Conservation (phyloP, 2,888 invertebrate genomes). For the Platypus cylindrus region DNA sequence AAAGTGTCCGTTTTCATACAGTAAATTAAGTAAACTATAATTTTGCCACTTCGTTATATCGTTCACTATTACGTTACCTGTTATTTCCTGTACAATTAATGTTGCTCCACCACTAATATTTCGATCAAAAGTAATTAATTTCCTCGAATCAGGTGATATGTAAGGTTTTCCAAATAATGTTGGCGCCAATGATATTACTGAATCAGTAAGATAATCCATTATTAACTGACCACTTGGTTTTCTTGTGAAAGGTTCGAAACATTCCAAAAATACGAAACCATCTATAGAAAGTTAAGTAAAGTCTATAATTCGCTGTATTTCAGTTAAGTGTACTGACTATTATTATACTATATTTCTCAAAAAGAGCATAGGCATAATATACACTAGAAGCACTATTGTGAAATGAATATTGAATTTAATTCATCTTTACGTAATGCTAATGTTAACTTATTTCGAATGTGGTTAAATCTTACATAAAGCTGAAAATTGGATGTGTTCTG, state of each 20-base stretch:
- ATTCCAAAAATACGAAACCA: constrained; percentile 58
- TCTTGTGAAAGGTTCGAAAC: constrained; percentile 51
- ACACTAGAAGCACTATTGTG: no score
- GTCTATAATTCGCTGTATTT: no score
- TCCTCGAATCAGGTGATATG: constrained; percentile 57
- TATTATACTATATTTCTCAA: no score
- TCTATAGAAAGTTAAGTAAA: constrained; percentile 42
- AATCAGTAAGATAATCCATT: constrained; percentile 60
- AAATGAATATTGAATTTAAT: no score
- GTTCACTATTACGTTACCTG: constrained; percentile 32
- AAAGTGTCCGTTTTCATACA: background rate
- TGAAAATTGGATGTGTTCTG: constrained; percentile 54
- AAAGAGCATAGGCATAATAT: no score
- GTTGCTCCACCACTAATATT: constrained; percentile 41
- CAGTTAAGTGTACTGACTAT: no score
- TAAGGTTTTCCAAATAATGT: constrained; percentile 51
- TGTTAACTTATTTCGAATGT: no score
- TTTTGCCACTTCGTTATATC: background rate
- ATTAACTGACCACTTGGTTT: constrained; percentile 53
- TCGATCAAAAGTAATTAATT: constrained; percentile 53
- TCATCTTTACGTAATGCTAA: no score
- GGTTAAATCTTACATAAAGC: constrained; percentile 62
- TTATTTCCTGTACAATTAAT: constrained; percentile 51
- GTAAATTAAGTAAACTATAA: background rate
- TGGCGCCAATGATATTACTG: constrained; percentile 49